Conservation (phyloP, 2,797 vertebrate genomes). For the Acanthurus lineatus region DNA sequence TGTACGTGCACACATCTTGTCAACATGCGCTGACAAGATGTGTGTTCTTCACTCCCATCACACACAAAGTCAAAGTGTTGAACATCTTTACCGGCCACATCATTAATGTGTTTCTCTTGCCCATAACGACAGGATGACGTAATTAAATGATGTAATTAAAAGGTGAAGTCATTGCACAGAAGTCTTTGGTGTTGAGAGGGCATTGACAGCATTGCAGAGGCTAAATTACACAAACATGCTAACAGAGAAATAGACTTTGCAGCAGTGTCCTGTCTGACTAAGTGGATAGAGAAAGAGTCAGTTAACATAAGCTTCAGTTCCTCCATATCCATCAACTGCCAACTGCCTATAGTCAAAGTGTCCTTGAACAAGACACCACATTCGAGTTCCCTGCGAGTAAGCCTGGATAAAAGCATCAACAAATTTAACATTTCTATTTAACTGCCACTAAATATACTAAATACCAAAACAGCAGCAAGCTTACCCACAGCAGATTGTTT, state of each 20-base stretch:
- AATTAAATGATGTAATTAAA: slow-evolving; percentile 46
- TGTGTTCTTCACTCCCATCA: slow-evolving; percentile 30
- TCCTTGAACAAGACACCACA: slow-evolving; percentile 27
- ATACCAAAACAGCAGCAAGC: slow-evolving; percentile 30
- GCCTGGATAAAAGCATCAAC: slow-evolving; percentile 13
- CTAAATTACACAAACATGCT: slow-evolving; percentile 32
- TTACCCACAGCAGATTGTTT: neutral
- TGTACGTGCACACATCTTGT: neutral
- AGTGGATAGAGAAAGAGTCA: slow-evolving; percentile 27
- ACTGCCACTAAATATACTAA: slow-evolving; percentile 1
- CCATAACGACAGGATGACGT: slow-evolving; percentile 48
- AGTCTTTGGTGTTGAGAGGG: slow-evolving; percentile 24
- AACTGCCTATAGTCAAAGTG: slow-evolving; percentile 1
- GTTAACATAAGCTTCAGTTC: slow-evolving; percentile 31
- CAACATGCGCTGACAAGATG: slow-evolving; percentile 22
- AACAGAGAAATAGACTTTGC: slow-evolving; percentile 20
- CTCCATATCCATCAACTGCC: slow-evolving; percentile 24
- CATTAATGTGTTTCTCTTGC: slow-evolving; percentile 42
- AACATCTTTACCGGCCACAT: slow-evolving; percentile 12
- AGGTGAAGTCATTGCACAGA: slow-evolving; percentile 47
- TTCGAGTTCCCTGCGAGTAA: neutral
- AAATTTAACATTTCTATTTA: slow-evolving; percentile 3
- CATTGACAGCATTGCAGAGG: slow-evolving; percentile 15
- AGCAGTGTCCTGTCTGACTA: neutral
- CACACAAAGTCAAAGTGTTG: slow-evolving; percentile 52